Evolutionary conservation across 2,113 vertebrate genomes (phyloP), one percentile per base, ranked within the genome.

Genomic region (Phasianus colchicus): DNA sequence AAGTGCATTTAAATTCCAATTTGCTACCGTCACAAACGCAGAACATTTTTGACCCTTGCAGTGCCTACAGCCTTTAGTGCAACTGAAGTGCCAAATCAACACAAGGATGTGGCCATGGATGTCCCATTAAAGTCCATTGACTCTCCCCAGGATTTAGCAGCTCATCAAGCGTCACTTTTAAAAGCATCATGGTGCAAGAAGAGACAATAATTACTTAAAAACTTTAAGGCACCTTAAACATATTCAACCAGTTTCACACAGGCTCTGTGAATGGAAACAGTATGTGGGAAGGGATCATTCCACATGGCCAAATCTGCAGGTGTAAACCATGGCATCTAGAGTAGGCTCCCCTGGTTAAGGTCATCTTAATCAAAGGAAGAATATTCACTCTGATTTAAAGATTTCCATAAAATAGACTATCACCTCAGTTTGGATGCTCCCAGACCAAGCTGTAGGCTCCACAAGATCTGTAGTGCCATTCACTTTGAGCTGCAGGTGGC

Each of bases 81-180:
- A 83, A 74, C 3, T 69, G 54, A 90, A 89, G 38, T 84, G 61
- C 36, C 76, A 81, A 58, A 90, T 54, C 21, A 95, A 79, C 6
- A 12, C 38, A 81, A 92, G 71, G 60, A 87, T 7, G 1, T 1
- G 5, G 69, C n/a, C 69, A 65, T 15, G 1, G 27, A 63, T 47
- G 74, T 13, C 64, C 69, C 57, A 50, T 11, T 54, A 40, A 78
- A 86, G 57, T 34, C 45, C 82, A 55, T 6, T 65, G 43, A 79
- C 63, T 19, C 32, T 83, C 60, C 93, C 60, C 93, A 93, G 91
- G 72, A 55, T 48, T 66, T 55, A 70, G 66, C 21, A 43, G 67
- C 22, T 92, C 38, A 60, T 81, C 65, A 24, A 32, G 40, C 78
- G 27, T 24, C 81, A 43, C 52, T 89, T 54, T 78, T 38, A 7